Evolutionary conservation across 2,888 invertebrate genomes (phyloP), one percentile per base, ranked within the genome.

Genomic region (Pycnomerus fuliginosus): DNA sequence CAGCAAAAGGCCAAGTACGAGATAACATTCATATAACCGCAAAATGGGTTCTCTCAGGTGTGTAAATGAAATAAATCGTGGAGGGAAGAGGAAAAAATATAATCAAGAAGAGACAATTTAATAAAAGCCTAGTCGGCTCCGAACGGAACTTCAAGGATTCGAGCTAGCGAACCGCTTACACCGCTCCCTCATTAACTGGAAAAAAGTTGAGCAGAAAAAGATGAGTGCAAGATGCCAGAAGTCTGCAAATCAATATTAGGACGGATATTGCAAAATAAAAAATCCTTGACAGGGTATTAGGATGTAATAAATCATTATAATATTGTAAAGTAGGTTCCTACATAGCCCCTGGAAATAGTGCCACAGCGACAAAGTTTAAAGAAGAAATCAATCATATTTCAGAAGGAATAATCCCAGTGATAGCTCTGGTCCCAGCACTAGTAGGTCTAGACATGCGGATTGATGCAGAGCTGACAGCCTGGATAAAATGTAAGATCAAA

Each of bases 81-180:
- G 30, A 35, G 27, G 33, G 20, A 39, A 42, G 32, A 20, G 31
- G 41, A 30, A 38, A 38, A 44, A 45, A 44, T 31, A 48, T 49
- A 53, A 56, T 52, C 44, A 46, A 48, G 47, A 38, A 31, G 41
- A 47, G 53, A 53, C 54, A 56, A 56, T 56, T 55, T 52, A 54
- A 56, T 56, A 56, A 56, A 47, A 40, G 40, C 24, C 36, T 38
- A 42, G 53, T 39, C 52, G 47, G 47, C 39, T 40, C 44, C 44
- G 41, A 51, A 44, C 32, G 36, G 44, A 43, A 49, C 40, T 53
- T 14, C 22, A 44, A 22, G 35, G 32, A 44, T 44, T 49, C 33
- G 25, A 44, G 44, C 39, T 41, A 44, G 45, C 37, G 42, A 51
- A 44, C 45, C 48, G 48, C 48, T 53, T 43, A 48, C 52, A 48